These are phyloP conservation scores for Campaea margaritaria DNA, from an alignment of 2,888 invertebrate species.

Conservation along the genomic window DNA sequence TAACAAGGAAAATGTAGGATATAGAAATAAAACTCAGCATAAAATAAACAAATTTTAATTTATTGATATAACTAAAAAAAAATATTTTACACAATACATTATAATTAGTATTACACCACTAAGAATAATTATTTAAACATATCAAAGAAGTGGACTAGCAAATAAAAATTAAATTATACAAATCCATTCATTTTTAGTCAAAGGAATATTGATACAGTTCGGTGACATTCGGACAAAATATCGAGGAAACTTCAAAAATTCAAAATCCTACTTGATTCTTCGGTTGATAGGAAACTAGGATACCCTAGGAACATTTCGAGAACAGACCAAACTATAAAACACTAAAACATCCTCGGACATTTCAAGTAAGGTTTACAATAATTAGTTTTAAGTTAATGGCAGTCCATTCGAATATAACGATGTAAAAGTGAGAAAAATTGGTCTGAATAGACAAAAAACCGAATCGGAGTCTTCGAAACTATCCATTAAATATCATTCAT, in stretches of 20 bases:
- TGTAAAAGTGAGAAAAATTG: conserved; percentile 82
- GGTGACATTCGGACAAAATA: conserved; percentile 15
- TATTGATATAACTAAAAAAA: conserved; percentile 83
- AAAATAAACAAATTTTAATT: conserved; percentile 86
- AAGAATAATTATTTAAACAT: conserved; percentile 83
- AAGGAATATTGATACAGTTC: conserved; percentile 25
- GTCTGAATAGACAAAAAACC: conserved; percentile 75
- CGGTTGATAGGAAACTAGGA: neutral
- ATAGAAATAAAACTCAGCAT: conserved; percentile 64
- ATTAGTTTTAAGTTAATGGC: conserved; percentile 74
- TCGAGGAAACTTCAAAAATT: neutral
- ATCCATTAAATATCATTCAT: conserved; percentile 68
- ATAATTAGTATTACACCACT: conserved; percentile 84
- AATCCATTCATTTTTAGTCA: conserved; percentile 52
- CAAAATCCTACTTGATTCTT: conserved; percentile 5
- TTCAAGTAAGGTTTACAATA: conserved; percentile 42
- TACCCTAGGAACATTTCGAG: conserved; percentile 3
- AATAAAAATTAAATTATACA: conserved; percentile 79
- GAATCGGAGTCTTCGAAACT: conserved; percentile 66
- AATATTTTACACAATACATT: conserved; percentile 84
- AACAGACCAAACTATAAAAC: conserved; percentile 7
- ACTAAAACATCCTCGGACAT: conserved; percentile 6
- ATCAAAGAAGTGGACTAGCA: conserved; percentile 83
- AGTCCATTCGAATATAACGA: conserved; percentile 76
- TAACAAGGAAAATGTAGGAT: neutral